Percentiles rank a stretch among this genome's conserved stretches.
These are phyloP conservation scores for Margaritifera margaritifera DNA, from an alignment of 2,888 invertebrate genomes.

Conservation along the genomic window DNA sequence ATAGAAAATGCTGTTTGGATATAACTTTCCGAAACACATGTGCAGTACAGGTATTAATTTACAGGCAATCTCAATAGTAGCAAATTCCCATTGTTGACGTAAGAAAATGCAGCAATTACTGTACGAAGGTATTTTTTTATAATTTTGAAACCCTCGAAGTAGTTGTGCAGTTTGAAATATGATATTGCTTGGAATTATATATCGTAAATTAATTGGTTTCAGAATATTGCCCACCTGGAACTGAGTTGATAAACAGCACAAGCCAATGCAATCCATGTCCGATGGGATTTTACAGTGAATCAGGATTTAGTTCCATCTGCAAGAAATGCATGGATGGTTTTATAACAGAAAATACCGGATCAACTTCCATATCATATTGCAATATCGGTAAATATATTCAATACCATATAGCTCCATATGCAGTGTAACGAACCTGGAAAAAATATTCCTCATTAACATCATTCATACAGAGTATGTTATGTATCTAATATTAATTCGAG, in stretches of 20 bases:
- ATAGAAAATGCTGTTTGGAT: too few species aligned
- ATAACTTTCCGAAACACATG: too few species aligned
- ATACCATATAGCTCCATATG: background rate
- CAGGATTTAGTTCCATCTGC: slow-evolving; percentile 31
- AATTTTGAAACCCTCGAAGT: too few species aligned
- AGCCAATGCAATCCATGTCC: slow-evolving; percentile 30
- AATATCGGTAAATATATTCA: slow-evolving; percentile 27
- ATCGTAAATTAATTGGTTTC: slow-evolving; percentile 2
- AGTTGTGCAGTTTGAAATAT: background rate
- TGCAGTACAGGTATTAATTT: too few species aligned
- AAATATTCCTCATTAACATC: too few species aligned
- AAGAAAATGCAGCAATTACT: too few species aligned
- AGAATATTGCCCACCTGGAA: slow-evolving; percentile 76
- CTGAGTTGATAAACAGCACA: slow-evolving; percentile 17
- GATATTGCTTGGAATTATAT: background rate
- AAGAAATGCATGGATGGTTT: slow-evolving; percentile 32
- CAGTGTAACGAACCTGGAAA: too few species aligned
- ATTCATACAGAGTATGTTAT: too few species aligned
- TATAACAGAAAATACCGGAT: slow-evolving; percentile 28
- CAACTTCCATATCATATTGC: slow-evolving; percentile 24
- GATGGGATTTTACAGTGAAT: slow-evolving; percentile 41
- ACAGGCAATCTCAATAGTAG: too few species aligned
- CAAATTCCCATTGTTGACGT: too few species aligned
- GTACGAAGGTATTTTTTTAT: too few species aligned
- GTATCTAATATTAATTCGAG: too few species aligned